A percentile compares a stretch with the other conserved stretches of the same genome.
Evolutionary conservation across 2,113 vertebrate species (phyloP).

Genomic region (Hylia prasina): DNA sequence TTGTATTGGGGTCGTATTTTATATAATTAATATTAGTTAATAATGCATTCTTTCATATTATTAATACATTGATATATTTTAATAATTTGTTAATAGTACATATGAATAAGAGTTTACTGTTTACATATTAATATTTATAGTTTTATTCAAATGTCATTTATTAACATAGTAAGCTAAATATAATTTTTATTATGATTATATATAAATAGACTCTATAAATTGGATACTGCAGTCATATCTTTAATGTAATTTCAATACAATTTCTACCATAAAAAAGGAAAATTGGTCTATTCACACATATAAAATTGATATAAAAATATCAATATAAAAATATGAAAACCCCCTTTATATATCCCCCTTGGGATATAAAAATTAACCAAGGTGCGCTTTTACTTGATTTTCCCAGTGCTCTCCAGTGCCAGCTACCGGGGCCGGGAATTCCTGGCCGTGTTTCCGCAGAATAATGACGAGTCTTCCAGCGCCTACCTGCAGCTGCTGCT

Average conservation of each 20-base stretch:
- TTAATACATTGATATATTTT: background rate
- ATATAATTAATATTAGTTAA: background rate
- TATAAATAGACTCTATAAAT: background rate
- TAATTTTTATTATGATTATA: background rate
- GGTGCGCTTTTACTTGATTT: fast-evolving
- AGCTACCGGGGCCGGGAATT: background rate
- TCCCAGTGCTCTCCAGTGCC: background rate
- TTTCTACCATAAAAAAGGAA: background rate
- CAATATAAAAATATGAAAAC: background rate
- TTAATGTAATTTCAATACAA: background rate
- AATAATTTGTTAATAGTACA: background rate
- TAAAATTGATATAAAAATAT: background rate
- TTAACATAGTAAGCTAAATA: background rate
- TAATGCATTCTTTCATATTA: background rate
- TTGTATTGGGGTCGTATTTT: background rate
- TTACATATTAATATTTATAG: background rate
- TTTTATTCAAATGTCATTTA: background rate
- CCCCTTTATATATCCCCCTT: background rate
- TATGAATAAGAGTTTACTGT: background rate
- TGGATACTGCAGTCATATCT: background rate
- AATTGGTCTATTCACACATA: background rate
- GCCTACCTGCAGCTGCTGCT: background rate
- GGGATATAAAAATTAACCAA: background rate
- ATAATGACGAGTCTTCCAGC: fast-evolving
- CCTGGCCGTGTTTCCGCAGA: background rate